phyloP scores from a whole-genome alignment of 1,140 invertebrate genomes.

The Drosophila oshimai region DNA sequence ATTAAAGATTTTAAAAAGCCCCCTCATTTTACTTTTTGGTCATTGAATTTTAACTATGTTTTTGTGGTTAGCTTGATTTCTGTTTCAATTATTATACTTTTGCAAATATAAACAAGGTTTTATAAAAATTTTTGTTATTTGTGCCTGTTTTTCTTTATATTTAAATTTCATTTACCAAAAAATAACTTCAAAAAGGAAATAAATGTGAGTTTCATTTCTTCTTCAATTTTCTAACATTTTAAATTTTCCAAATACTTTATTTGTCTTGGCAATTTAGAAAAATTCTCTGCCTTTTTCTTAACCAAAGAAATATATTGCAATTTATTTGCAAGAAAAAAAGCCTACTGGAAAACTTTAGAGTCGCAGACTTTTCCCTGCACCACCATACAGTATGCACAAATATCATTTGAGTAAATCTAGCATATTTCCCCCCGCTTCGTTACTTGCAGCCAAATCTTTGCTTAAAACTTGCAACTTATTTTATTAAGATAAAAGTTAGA shows the following conservation, averaged over 20 bases:
- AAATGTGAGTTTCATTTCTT: neutral
- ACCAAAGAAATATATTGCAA: neutral
- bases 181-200: neutral
- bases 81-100: no score
- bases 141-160: no score
- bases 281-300: neutral
- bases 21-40: neutral
- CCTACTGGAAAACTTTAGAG: conserved; percentile 16
- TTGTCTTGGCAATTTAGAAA: no score
- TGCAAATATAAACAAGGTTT: no score
- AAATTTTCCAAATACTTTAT: no score
- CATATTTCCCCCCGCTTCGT: neutral
- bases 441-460: conserved; percentile 40
- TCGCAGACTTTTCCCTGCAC: neutral
- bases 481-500: conserved; percentile 76
- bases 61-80: no score
- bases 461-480: conserved; percentile 73
- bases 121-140: no score
- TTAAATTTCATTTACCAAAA: no score
- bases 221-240: neutral
- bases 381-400: conserved; percentile 29
- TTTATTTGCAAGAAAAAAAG: conserved; percentile 3
- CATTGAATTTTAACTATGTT: no score
- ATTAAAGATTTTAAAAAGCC: neutral
- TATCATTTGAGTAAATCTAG: conserved; percentile 38